Conservation (phyloP, 2,113 vertebrate species). For the Athene cunicularia region DNA sequence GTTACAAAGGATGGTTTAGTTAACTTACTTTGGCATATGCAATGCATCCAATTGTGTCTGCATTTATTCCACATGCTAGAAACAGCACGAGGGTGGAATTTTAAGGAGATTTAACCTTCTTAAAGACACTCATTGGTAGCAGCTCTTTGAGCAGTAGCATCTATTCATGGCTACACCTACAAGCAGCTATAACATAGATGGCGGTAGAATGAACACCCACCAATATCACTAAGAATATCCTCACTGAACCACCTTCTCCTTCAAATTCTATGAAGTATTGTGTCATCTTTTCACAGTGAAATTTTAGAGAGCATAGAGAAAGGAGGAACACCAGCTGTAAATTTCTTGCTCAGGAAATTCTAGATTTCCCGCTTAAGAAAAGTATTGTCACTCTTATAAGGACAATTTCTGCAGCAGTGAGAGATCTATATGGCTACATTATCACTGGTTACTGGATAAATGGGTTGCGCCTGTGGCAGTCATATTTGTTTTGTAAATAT, state of each 20-base stretch:
- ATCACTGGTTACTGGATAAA: not conserved
- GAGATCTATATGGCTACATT: not conserved
- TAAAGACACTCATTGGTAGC: not conserved
- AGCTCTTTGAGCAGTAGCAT: not conserved
- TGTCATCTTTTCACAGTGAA: not conserved
- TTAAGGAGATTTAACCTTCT: not conserved
- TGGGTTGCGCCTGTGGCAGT: not conserved
- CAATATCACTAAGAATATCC: not conserved
- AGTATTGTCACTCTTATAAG: not conserved
- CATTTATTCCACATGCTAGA: not conserved
- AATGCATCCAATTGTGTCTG: not conserved
- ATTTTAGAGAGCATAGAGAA: not conserved
- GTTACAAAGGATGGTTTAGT: not conserved
- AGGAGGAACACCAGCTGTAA: not conserved
- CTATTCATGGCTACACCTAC: not conserved
- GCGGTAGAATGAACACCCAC: not conserved
- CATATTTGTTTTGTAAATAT: not conserved
- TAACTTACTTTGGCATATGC: not conserved
- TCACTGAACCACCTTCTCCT: not conserved
- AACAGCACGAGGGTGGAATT: not conserved
- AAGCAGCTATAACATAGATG: not conserved
- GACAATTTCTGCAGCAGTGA: not conserved
- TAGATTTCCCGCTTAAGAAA: not conserved
- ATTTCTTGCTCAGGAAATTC: not conserved
- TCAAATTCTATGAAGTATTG: not conserved